Percentiles rank a stretch among this genome's conserved stretches.
phyloP scores from a whole-genome alignment of 2,113 vertebrate genomes.

The Myrmecophaga tridactyla region DNA sequence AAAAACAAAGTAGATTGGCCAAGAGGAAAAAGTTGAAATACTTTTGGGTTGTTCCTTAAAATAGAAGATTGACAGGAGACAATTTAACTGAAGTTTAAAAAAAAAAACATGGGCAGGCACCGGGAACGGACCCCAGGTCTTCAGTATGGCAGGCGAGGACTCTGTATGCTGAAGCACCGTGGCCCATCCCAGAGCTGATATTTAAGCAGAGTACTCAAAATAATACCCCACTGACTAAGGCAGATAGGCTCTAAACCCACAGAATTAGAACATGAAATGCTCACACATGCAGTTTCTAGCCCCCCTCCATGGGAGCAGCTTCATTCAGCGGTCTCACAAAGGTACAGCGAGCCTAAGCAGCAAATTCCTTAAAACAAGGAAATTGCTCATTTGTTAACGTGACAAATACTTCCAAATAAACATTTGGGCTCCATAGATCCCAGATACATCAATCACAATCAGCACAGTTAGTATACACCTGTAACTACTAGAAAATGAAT shows the following conservation, averaged over 20 bases:
- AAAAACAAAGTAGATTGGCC: background rate
- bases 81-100: background rate
- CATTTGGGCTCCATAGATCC: background rate
- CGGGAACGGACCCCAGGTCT: too few species aligned
- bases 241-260: background rate
- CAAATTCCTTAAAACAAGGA: slow-evolving; percentile 56
- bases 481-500: slow-evolving; percentile 58
- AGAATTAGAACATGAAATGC: background rate
- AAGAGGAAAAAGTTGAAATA: background rate
- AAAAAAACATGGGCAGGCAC: too few species aligned
- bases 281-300: background rate
- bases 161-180: too few species aligned
- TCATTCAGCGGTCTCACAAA: background rate
- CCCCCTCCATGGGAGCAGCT: background rate
- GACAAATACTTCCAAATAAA: slow-evolving; percentile 48
- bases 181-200: too few species aligned
- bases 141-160: too few species aligned
- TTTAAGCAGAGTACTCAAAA: slow-evolving; percentile 31
- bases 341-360: slow-evolving; percentile 48
- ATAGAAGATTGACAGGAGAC: background rate
- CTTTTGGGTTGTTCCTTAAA: background rate
- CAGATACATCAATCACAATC: slow-evolving; percentile 24
- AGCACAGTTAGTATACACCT: background rate
- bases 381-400: slow-evolving; percentile 58
- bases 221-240: background rate